Conservation (phyloP, 2,888 invertebrate species). For the Azorinus chamasolen region DNA sequence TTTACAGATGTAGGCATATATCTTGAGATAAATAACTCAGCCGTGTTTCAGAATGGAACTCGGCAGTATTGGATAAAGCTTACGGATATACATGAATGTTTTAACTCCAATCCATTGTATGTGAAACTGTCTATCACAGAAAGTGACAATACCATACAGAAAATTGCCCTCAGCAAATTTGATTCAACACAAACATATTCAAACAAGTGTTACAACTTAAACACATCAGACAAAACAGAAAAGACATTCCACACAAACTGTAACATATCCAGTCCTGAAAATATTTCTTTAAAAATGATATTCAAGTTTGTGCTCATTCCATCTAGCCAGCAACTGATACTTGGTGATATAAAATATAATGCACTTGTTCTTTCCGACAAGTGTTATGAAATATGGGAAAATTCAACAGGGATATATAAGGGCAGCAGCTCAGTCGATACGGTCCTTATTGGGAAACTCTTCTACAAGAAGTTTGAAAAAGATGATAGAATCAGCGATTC, state of each 20-base stretch:
- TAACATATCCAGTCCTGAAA: slow-evolving; percentile 10
- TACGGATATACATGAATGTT: slow-evolving; percentile 45
- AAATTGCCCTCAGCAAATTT: slow-evolving; percentile 45
- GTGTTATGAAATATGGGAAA: slow-evolving; percentile 41
- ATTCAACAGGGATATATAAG: slow-evolving; percentile 20
- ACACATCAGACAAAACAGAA: slow-evolving; percentile 17
- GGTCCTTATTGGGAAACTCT: too few relatives aligned
- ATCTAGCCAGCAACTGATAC: slow-evolving; percentile 50
- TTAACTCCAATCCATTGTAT: slow-evolving; percentile 20
- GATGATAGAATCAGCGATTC: too few relatives aligned
- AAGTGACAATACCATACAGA: slow-evolving; percentile 23
- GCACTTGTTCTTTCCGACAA: slow-evolving; percentile 22
- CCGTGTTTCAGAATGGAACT: slow-evolving; percentile 12
- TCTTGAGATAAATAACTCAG: slow-evolving; percentile 62
- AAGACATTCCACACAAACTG: slow-evolving; percentile 28
- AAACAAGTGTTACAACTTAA: slow-evolving; percentile 65
- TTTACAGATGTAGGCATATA: slow-evolving; percentile 73
- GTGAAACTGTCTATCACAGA: slow-evolving; percentile 38
- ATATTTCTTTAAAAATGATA: slow-evolving; percentile 34
- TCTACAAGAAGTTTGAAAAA: too few relatives aligned
- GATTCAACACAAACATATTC: slow-evolving; percentile 35
- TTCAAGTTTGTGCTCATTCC: slow-evolving; percentile 56
- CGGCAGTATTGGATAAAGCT: slow-evolving; percentile 64
- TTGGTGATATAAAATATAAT: slow-evolving; percentile 72
- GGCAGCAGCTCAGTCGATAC: too few relatives aligned